phyloP scores from a whole-genome alignment of 2,797 vertebrate genomes.

The Sciurus carolinensis region DNA sequence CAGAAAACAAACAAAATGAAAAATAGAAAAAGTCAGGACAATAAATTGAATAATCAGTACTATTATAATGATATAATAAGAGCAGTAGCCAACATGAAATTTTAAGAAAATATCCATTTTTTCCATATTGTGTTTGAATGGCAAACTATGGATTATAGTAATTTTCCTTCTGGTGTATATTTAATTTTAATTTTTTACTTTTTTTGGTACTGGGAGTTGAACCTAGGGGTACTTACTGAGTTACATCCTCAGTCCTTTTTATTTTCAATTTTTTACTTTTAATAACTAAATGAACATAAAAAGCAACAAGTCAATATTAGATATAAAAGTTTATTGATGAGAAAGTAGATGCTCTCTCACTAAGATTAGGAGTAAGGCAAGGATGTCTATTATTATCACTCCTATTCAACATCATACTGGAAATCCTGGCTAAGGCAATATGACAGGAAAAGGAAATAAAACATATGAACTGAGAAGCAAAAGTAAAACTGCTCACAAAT shows the following conservation, averaged over 20 bases:
- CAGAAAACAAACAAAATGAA: background rate
- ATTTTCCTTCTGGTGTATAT: background rate
- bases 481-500: background rate
- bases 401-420: background rate
- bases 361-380: background rate
- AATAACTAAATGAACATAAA: background rate
- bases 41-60: slow-evolving; percentile 16
- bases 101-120: background rate
- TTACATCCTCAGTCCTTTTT: too few relatives aligned
- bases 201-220: too few relatives aligned
- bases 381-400: too few relatives aligned
- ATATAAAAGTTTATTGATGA: background rate
- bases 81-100: background rate
- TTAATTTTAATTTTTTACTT: background rate
- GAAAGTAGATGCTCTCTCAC: background rate
- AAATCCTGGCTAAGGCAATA: background rate
- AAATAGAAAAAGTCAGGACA: background rate
- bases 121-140: background rate
- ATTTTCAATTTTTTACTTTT: background rate
- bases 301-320: background rate
- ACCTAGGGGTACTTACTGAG: too few relatives aligned
- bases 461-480: background rate
- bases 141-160: background rate
- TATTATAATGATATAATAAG: slow-evolving; percentile 10
- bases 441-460: background rate